These are phyloP conservation scores for Brachyptera putata DNA, from an alignment of 2,888 invertebrate species.

Conservation along the genomic window DNA sequence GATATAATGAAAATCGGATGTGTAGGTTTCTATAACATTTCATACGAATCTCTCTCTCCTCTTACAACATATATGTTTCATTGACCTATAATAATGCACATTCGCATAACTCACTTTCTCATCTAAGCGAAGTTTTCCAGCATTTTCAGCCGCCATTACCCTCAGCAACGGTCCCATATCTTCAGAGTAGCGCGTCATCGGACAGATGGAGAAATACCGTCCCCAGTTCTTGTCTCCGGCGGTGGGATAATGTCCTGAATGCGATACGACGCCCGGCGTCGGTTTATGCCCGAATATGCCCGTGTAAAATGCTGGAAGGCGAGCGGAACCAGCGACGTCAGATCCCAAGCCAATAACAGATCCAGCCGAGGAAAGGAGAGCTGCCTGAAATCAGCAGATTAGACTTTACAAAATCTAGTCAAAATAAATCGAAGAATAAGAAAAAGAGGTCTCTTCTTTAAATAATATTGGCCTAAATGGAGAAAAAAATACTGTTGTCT, in stretches of 20 bases:
- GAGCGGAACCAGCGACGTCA: conserved; percentile 83
- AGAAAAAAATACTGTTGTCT: too few species aligned
- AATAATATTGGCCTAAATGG: too few species aligned
- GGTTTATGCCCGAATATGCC: conserved; percentile 88
- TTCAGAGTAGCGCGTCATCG: conserved; percentile 80
- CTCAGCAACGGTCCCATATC: conserved; percentile 75
- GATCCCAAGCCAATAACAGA: conserved; percentile 76
- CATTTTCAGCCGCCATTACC: conserved; percentile 56
- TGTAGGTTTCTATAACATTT: too few species aligned
- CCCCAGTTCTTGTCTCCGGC: conserved; percentile 53
- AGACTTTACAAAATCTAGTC: too few species aligned
- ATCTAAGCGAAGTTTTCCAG: conserved; percentile 47
- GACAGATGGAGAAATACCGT: conserved; percentile 61
- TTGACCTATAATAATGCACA: too few species aligned
- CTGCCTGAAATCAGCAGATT: conserved; percentile 55
- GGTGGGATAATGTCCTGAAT: conserved; percentile 53
- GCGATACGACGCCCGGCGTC: conserved; percentile 47
- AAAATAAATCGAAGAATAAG: too few species aligned
- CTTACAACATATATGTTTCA: too few species aligned
- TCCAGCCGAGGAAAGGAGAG: conserved; percentile 68
- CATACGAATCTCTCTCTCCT: too few species aligned
- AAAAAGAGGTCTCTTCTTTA: too few species aligned
- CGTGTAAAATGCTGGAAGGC: conserved; percentile 79
- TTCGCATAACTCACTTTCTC: conserved; percentile 52
- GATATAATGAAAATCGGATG: too few species aligned